Evolutionary conservation across 2,113 vertebrate genomes (phyloP).

Genomic region (Channa maculata): DNA sequence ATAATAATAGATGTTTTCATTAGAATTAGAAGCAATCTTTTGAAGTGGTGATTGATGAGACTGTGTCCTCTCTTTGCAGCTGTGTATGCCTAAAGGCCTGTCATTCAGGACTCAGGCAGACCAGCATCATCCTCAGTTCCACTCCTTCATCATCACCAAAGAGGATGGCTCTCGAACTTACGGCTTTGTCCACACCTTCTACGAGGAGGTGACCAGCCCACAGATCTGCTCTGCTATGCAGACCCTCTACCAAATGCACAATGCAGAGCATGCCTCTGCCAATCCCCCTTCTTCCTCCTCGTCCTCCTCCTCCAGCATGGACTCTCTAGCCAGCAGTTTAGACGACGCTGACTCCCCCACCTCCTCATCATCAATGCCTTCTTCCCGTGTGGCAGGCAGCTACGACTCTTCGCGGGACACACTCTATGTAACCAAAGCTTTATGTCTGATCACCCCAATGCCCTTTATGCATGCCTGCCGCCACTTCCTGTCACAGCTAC

Average conservation of each 20-base stretch:
- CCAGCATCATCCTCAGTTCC: conserved; percentile 86
- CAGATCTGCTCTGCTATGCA: conserved; percentile 93
- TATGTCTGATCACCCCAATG: conserved; percentile 91
- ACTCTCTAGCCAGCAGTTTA: conserved; percentile 90
- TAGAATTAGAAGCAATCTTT: not conserved
- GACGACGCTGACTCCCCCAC: conserved; percentile 86
- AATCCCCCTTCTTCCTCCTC: conserved; percentile 77
- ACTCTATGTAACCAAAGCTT: conserved; percentile 91
- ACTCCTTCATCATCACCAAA: conserved; percentile 92
- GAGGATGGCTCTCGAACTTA: conserved; percentile 94
- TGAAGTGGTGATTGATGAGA: not conserved
- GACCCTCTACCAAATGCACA: conserved; percentile 93
- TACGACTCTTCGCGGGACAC: conserved; percentile 91
- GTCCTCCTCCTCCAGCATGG: conserved; percentile 87
- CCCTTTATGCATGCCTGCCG: conserved; percentile 95
- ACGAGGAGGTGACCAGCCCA: conserved; percentile 91
- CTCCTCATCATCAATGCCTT: conserved; percentile 55
- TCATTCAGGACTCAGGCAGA: conserved; percentile 91
- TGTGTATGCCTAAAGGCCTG: conserved; percentile 95
- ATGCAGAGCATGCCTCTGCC: conserved; percentile 83
- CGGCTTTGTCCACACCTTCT: conserved; percentile 93
- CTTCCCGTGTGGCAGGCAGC: conserved; percentile 79
- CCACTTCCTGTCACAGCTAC: conserved; percentile 90
- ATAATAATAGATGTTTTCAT: no score
- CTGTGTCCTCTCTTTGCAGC: conserved; percentile 70